Evolutionary conservation across 2,888 invertebrate species (phyloP).

Genomic region (Galerucella calmariensis): DNA sequence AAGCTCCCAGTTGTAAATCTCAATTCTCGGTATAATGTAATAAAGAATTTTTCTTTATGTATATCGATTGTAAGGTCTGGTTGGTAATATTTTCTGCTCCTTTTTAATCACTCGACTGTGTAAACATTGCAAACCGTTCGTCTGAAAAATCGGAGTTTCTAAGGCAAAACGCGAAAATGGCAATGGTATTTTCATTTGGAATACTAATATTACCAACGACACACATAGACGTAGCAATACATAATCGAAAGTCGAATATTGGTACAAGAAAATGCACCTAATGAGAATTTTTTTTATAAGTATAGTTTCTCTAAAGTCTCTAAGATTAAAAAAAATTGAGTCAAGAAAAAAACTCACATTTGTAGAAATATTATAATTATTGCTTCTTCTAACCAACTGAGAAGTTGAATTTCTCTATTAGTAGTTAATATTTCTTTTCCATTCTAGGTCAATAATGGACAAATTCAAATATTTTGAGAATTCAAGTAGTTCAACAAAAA

Average conservation of each 20-base stretch:
- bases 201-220: slow-evolving; percentile 28
- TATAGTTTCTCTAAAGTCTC: too few relatives aligned
- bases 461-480: too few relatives aligned
- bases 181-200: slow-evolving; percentile 27
- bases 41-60: slow-evolving; percentile 7
- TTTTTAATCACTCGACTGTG: slow-evolving; percentile 38
- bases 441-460: too few relatives aligned
- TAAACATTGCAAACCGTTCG: slow-evolving; percentile 28
- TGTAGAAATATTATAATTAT: too few relatives aligned
- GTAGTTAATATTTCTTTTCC: too few relatives aligned
- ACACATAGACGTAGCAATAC: not conserved
- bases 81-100: slow-evolving; percentile 25
- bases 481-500: too few relatives aligned
- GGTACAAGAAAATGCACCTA: not conserved
- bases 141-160: slow-evolving; percentile 34
- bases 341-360: too few relatives aligned
- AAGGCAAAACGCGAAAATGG: slow-evolving; percentile 33
- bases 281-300: too few relatives aligned
- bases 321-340: not conserved
- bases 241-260: not conserved
- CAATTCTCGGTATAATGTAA: not conserved
- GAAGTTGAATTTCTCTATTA: too few relatives aligned
- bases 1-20: not conserved
- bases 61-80: slow-evolving; percentile 14
- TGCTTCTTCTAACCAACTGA: too few relatives aligned